These are phyloP conservation scores for Entomobrya multifasciata DNA, from an alignment of 2,888 invertebrate species.

Conservation along the genomic window DNA sequence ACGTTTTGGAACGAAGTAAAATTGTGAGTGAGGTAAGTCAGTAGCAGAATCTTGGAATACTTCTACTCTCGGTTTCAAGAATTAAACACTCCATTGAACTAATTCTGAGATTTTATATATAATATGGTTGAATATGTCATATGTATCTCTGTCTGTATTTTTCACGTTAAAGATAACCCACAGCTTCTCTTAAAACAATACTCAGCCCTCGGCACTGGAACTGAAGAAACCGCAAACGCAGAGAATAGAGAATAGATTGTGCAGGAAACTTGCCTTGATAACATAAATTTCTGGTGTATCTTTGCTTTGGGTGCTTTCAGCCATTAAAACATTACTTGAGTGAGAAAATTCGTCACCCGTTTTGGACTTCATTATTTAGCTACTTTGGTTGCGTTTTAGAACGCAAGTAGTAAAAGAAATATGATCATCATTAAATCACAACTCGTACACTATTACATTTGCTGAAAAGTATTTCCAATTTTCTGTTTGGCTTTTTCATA, in stretches of 20 bases:
- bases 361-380: not conserved
- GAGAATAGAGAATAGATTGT: not conserved
- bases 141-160: too few relatives aligned
- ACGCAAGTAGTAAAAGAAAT: too few relatives aligned
- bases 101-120: not conserved
- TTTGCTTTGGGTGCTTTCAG: not conserved
- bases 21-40: too few relatives aligned
- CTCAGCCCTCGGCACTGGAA: too few relatives aligned
- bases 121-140: too few relatives aligned
- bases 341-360: constrained; percentile 47
- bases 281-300: not conserved
- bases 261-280: not conserved
- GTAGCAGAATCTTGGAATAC: too few relatives aligned
- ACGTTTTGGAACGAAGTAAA: not conserved
- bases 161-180: not conserved
- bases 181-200: too few relatives aligned
- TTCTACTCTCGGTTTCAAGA: not conserved
- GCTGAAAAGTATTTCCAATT: not conserved
- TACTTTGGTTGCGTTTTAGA: not conserved
- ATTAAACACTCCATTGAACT: not conserved
- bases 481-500: not conserved
- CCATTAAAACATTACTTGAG: constrained; percentile 58
- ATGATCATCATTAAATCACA: not conserved
- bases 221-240: not conserved
- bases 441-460: too few relatives aligned